Base-by-base conservation (phyloP, 2,888 invertebrate genomes). In the Autographa gamma region DNA sequence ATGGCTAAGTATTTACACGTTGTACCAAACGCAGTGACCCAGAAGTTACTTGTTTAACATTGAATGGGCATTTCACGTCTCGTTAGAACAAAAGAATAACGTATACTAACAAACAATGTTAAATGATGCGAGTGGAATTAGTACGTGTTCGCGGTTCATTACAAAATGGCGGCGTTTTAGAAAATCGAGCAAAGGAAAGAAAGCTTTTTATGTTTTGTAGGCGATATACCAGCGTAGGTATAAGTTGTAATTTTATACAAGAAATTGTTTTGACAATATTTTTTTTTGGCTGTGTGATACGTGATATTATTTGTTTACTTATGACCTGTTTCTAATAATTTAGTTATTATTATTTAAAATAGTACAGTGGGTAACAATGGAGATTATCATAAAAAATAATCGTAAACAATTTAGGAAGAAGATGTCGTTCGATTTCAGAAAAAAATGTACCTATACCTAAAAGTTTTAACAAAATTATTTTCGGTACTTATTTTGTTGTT, bases 21-120 rank as follows among this genome's bases (percentile, higher is more conserved):
- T 71, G 54, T 75, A 77, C 69, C 61, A 69, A 71, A 82, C 81
- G 76, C 84, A 80, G 77, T 89, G 91, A 91, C 91, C 92, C 85
- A 92, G 82, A 90, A 90, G 77, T 83, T 77, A 79, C 66, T 71
- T 81, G 85, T 86, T 93, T 92, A 88, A 86, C 93, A 93, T 92
- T 91, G 90, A 93, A 93, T 92, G 90, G 90, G 85, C 87, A 89
- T 90, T 91, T 90, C 86, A 85, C 81, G 85, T 85, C 84, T 86
- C 75, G 84, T 89, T 89, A 89, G 86, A 89, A 92, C 92, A 92
- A 92, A 89, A 87, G 88, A 86, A 85, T 86, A 80, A 77, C 75
- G 69, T 67, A 83, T 79, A 82, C 81, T 77, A 68, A 71, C 71
- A 74, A 69, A 76, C 80, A 73, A 83, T 78, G 76, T 79, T 83